Evolutionary conservation across 2,888 invertebrate species (phyloP), one percentile per base, ranked within the genome.

Genomic region (Subacronicta megacephala): DNA sequence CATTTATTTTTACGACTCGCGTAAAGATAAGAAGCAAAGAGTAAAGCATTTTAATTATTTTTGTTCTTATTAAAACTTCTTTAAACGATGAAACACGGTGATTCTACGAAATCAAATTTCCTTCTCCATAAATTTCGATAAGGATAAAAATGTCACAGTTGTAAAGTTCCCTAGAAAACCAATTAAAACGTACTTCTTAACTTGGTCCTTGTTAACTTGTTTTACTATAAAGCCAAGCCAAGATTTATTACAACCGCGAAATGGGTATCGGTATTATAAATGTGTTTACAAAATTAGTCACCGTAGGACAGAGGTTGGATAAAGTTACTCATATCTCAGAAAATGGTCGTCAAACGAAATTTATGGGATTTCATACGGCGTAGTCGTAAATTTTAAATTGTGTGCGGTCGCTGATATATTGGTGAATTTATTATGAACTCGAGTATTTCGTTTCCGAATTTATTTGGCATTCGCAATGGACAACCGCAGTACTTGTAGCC

Each of bases 191-290:
- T 50, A 62, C 55, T 68, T 51, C 57, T 42, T 67, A 47, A 66
- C 37, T 56, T 60, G 35, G 50, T 53, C 43, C 45, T 65, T 52
- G 33, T 51, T 38, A 57, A 58, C 71, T 57, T 57, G 55, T 57
- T 53, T 66, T 64, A 66, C 66, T 66, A 74, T 78, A 72, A 80
- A 81, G 78, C 31, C 13, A 80, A 81, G 78, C 31, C 13, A 26
- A 78, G 80, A 86, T 85, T 85, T 85, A 86, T 78, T 55, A 60
- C 67, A 62, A 81, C 82, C 80, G 69, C 81, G 78, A 72, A 72
- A 62, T 62, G 66, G 70, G 64, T 70, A 12, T 31, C 31, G 4
- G 31, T n/a, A 31, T 31, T 31, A 35, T 33, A 23, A 65, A 60
- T 38, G 46, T 73, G 62, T 75, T 69, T 62, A 74, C 65, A 51